Conservation (phyloP, 2,797 vertebrate species). For the Premnoplex brunnescens region DNA sequence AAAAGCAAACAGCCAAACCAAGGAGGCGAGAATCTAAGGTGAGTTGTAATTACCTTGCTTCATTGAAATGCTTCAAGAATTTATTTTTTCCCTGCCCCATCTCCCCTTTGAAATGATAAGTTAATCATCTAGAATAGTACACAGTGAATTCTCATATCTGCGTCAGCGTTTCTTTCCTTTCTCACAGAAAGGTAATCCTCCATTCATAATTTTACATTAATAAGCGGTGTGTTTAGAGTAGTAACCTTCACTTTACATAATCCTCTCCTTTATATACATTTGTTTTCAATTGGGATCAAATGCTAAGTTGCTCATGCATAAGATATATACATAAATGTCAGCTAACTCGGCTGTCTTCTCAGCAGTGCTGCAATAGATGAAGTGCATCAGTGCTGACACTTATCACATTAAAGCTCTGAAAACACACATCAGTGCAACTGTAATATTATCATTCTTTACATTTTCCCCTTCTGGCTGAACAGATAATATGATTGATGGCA, state of each 20-base stretch:
- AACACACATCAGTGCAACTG: background rate
- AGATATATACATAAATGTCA: background rate
- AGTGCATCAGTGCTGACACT: background rate
- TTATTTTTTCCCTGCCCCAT: background rate
- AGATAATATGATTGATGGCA: background rate
- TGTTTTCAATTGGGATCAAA: background rate
- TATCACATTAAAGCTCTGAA: background rate
- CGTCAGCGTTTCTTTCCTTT: background rate
- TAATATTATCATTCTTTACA: background rate
- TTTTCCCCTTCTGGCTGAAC: background rate
- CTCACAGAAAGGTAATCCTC: background rate
- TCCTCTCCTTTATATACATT: background rate
- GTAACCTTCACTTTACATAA: background rate
- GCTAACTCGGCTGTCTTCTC: background rate
- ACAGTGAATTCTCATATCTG: background rate
- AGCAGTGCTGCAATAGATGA: background rate
- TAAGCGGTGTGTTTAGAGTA: background rate
- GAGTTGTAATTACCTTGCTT: background rate
- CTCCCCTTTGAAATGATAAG: background rate
- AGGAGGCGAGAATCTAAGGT: background rate
- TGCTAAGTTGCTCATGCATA: background rate
- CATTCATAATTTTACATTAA: background rate
- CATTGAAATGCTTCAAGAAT: background rate
- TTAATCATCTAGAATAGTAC: background rate
- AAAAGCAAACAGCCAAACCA: background rate